Evolutionary conservation across 2,113 vertebrate genomes (phyloP).

Genomic region (Tringa solitaria): DNA sequence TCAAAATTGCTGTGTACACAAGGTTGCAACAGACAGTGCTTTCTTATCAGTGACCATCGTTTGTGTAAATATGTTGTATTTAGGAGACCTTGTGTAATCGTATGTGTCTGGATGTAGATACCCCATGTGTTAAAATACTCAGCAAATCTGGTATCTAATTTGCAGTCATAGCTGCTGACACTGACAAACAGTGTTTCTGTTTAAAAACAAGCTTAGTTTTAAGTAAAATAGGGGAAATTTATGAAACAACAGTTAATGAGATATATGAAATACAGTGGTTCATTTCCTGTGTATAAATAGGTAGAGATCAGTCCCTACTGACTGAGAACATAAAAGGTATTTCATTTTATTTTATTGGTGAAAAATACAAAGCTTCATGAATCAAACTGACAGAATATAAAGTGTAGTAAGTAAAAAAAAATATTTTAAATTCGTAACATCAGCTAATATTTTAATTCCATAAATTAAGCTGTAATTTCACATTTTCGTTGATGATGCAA

Average conservation of each 20-base stretch:
- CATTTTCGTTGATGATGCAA: not conserved
- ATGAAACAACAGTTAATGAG: not conserved
- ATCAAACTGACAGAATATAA: not conserved
- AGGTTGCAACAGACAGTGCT: not conserved
- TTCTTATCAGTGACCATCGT: not conserved
- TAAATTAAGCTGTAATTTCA: not conserved
- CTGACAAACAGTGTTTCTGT: not conserved
- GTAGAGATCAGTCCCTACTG: not conserved
- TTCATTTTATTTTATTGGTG: not conserved
- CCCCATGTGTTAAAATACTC: not conserved
- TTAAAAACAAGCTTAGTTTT: not conserved
- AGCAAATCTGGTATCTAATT: not conserved
- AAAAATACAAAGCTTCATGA: not conserved
- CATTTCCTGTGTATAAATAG: not conserved
- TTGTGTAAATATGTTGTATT: not conserved
- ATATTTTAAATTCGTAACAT: not conserved
- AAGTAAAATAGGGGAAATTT: not conserved
- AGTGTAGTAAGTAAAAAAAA: not conserved
- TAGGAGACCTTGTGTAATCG: not conserved
- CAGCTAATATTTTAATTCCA: not conserved
- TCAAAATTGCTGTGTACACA: not conserved
- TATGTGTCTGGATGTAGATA: not conserved
- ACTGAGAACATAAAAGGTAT: not conserved
- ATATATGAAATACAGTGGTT: not conserved
- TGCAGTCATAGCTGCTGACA: not conserved